phyloP scores from a whole-genome alignment of 2,888 invertebrate species.

The Caenorhabditis sp. region DNA sequence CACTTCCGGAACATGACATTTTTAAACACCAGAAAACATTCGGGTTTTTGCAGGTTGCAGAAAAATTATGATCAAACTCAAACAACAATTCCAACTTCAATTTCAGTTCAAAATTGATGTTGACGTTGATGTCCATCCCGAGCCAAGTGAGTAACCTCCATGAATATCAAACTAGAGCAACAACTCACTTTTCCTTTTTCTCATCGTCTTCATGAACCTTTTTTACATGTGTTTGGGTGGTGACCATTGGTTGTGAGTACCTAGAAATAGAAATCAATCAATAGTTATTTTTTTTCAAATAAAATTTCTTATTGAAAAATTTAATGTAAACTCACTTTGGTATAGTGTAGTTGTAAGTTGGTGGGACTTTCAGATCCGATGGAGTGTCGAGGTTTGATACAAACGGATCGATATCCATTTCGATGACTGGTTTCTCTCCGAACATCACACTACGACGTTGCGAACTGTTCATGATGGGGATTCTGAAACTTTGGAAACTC shows the following conservation, averaged over 20 bases:
- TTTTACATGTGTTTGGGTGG: constrained; percentile 18
- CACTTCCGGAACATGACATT: background rate
- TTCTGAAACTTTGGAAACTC: too few species aligned
- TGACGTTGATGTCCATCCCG: too few species aligned
- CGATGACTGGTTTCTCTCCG: constrained; percentile 51
- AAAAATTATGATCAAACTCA: too few species aligned
- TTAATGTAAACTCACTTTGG: constrained; percentile 39
- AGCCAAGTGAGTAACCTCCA: too few species aligned
- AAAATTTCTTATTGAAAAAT: too few species aligned
- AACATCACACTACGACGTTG: constrained; percentile 59
- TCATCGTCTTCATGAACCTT: constrained; percentile 34
- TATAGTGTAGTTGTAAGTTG: constrained; percentile 28
- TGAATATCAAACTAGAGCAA: too few species aligned
- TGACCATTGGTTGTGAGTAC: too few species aligned
- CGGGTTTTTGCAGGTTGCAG: too few species aligned
- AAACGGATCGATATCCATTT: constrained; percentile 60
- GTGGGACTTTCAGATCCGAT: constrained; percentile 44
- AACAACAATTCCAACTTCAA: too few species aligned
- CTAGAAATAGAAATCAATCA: background rate
- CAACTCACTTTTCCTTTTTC: constrained; percentile 53
- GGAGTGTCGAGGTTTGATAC: constrained; percentile 58
- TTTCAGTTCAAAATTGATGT: background rate
- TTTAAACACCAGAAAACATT: too few species aligned
- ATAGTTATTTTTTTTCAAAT: too few species aligned
- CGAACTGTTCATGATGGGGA: constrained; percentile 44